Evolutionary conservation across 2,888 invertebrate genomes (phyloP), one percentile per base, ranked within the genome.

Genomic region (Amphipoea oculea): DNA sequence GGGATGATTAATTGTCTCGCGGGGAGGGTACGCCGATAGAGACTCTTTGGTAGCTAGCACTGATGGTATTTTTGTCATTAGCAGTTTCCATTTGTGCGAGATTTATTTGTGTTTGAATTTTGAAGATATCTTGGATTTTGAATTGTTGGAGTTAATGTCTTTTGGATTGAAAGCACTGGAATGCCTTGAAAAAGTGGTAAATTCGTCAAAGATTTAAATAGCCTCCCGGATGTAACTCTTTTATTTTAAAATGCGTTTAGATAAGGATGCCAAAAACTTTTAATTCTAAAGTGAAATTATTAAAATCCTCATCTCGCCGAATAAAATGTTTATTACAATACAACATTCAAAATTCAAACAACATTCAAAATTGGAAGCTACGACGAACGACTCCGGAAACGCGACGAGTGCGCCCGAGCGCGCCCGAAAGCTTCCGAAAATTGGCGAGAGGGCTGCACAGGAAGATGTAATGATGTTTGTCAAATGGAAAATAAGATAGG

Each of bases 401-500:
- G 83, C 88, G 89, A 92, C 90, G 95, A 93, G 91, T 89, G 84
- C 92, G 90, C 92, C 92, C 95, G 95, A 94, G 91, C 91, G 91
- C 91, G 78, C 90, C 92, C 94, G 94, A 94, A 92, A 92, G 93
- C 93, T 92, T 91, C 94, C 94, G 93, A 94, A 94, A 93, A 94
- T 93, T 93, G 92, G 90, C 92, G 92, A 91, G 92, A 93, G 94
- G 94, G 94, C 92, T 92, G 91, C 92, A 91, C 95, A 94, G 96
- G 96, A 96, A 96, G 95, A 95, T 95, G 96, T 96, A 96, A 96
- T 96, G 96, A 96, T 96, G 97, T 96, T 96, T 96, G 97, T 96
- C 96, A 96, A 96, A 97, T 96, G 96, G 96, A 96, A 97, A 97
- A 97, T 96, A 96, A 96, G 96, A 96, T 96, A 97, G 97, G 96